These are phyloP conservation scores for Hystrix brachyura DNA, from an alignment of 2,113 vertebrate species.

Conservation along the genomic window DNA sequence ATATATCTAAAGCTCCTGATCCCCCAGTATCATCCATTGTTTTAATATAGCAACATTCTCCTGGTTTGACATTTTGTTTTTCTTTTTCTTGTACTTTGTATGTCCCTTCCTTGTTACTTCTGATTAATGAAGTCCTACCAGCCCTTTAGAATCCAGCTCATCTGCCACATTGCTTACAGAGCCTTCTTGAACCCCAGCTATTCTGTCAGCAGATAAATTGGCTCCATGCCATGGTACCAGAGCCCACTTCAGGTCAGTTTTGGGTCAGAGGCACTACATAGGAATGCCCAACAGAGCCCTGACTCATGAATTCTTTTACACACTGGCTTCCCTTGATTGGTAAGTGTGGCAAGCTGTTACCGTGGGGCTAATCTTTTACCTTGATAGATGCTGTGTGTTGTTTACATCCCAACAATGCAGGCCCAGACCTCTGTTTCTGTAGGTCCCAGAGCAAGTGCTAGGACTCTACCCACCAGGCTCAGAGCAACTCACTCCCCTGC, in stretches of 20 bases:
- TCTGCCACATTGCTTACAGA: neutral
- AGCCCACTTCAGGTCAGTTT: neutral
- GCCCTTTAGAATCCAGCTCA: neutral
- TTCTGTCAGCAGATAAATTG: neutral
- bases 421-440: neutral
- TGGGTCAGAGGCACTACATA: neutral
- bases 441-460: neutral
- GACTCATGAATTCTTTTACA: neutral
- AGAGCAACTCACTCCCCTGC: too few species aligned
- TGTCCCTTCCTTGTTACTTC: neutral
- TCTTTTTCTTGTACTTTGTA: neutral
- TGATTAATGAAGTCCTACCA: neutral
- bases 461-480: neutral
- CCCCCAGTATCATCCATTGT: too few species aligned
- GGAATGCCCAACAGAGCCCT: neutral
- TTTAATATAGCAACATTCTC: neutral
- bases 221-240: neutral
- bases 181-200: neutral
- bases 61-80: neutral
- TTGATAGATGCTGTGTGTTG: neutral
- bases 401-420: neutral
- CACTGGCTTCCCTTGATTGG: neutral
- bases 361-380: neutral
- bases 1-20: neutral
- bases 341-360: neutral